Evolutionary conservation across 2,888 invertebrate genomes (phyloP), one percentile per base, ranked within the genome.

Genomic region (Brenthis daphne): DNA sequence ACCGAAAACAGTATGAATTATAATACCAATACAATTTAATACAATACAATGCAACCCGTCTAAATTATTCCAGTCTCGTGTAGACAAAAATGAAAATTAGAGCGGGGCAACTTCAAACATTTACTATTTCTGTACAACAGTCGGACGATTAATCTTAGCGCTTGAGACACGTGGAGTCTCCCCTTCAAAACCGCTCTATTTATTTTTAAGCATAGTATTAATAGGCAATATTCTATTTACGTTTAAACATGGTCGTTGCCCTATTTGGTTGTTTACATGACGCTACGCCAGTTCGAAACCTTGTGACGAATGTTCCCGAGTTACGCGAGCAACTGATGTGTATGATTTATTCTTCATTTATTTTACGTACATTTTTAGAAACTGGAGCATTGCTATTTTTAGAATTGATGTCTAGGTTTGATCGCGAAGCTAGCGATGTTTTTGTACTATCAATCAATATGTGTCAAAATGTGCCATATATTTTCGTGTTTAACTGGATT

Each of bases 201-300:
- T 89, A 89, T 88, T 88, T 88, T 87, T 83, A 84, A 56, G 83
- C 82, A 77, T 73, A 73, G 80, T 90, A 91, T 88, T 86, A 85
- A 85, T 90, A 90, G 88, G 86, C 77, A 78, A 79, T 80, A 80
- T 80, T 83, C 88, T 91, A 90, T 91, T 90, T 91, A 81, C 80
- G 87, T 88, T 82, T 74, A 76, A 80, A 67, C 80, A 79, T 90
- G 91, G 90, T 90, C 90, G 87, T 89, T 91, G 90, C 91, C 90
- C 92, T 89, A 90, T 89, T 90, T 90, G 91, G 90, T 86, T 89
- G 89, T 91, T 89, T 90, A 89, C 88, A 84, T 90, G 89, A 89
- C 89, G 82, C 78, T 74, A 67, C 11, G 4, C 53, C 53, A 24
- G 37, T n/a, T 60, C 0, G 60, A 48, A 37, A 53, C 51, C 37